Conservation (phyloP, 2,113 vertebrate genomes). For the Leucoraja erinaceus region DNA sequence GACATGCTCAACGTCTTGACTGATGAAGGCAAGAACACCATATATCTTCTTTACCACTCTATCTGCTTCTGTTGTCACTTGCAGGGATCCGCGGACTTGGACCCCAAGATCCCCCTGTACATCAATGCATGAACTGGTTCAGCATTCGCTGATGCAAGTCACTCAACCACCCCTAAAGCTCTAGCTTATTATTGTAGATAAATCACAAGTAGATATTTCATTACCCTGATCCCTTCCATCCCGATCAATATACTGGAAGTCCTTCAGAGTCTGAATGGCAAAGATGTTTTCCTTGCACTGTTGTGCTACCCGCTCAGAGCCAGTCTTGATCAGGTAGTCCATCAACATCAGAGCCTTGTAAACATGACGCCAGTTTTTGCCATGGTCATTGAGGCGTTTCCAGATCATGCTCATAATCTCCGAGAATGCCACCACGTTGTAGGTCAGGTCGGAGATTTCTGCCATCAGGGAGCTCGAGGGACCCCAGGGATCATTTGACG, state of each 20-base stretch:
- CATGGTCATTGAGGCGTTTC: constrained; percentile 45
- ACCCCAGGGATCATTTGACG: constrained; percentile 47
- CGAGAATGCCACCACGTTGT: constrained; percentile 58
- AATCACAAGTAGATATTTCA: neutral
- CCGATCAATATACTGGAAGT: constrained; percentile 48
- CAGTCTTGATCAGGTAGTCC: constrained; percentile 53
- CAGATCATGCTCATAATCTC: constrained; percentile 73
- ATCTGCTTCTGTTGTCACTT: no score
- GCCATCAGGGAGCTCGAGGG: constrained; percentile 46
- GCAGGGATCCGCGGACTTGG: no score
- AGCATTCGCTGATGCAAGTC: neutral
- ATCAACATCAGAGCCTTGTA: constrained; percentile 48
- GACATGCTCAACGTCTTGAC: no score
- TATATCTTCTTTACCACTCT: no score
- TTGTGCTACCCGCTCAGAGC: constrained; percentile 51
- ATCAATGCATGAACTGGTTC: neutral
- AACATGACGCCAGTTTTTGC: constrained; percentile 52
- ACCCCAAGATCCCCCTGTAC: no score
- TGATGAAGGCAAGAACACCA: no score
- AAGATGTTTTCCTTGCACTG: constrained; percentile 46
- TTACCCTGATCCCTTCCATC: constrained; percentile 54
- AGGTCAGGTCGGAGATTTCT: constrained; percentile 51
- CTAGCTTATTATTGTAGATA: neutral
- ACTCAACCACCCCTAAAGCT: neutral
- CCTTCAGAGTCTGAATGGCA: constrained; percentile 46